These are phyloP conservation scores for Carassius gibelio DNA, from an alignment of 2,113 vertebrate species.

Conservation along the genomic window DNA sequence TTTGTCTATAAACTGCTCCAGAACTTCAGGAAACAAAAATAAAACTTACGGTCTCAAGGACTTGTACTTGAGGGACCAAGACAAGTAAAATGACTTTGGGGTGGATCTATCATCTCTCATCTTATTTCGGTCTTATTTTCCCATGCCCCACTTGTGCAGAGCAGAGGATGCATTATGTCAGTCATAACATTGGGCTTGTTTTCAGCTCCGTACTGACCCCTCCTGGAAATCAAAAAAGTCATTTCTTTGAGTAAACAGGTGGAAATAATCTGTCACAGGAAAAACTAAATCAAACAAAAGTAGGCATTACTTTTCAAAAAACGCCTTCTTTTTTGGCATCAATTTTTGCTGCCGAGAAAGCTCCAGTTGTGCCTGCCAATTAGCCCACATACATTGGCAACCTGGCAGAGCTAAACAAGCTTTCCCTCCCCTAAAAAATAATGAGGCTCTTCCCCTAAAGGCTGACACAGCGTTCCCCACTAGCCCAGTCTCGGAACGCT, in stretches of 20 bases:
- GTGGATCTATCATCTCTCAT: constrained; percentile 15
- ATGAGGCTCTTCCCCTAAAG: constrained; percentile 51
- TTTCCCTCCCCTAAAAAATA: constrained; percentile 47
- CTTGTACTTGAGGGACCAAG: not conserved
- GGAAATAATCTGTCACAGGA: constrained; percentile 11
- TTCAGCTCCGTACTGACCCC: constrained; percentile 23
- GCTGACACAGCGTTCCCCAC: constrained; percentile 46
- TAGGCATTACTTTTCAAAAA: constrained; percentile 3
- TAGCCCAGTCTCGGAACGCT: constrained; percentile 15
- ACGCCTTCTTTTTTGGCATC: constrained; percentile 10
- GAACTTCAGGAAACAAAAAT: constrained; percentile 14
- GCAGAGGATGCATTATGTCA: constrained; percentile 16
- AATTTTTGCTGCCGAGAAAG: constrained; percentile 21
- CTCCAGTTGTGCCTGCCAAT: constrained; percentile 44
- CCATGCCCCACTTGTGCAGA: not conserved
- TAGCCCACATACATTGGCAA: constrained; percentile 51
- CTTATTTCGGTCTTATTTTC: constrained; percentile 16
- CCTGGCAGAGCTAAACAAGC: constrained; percentile 52
- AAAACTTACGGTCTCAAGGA: constrained; percentile 15
- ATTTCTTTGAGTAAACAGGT: constrained; percentile 10
- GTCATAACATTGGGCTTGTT: not conserved
- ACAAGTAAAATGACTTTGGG: not conserved
- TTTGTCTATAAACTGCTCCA: constrained; percentile 3
- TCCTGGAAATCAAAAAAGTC: not conserved
- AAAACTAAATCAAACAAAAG: constrained; percentile 23